Conservation (phyloP, 2,797 vertebrate species). For the Hydrolagus colliei region DNA sequence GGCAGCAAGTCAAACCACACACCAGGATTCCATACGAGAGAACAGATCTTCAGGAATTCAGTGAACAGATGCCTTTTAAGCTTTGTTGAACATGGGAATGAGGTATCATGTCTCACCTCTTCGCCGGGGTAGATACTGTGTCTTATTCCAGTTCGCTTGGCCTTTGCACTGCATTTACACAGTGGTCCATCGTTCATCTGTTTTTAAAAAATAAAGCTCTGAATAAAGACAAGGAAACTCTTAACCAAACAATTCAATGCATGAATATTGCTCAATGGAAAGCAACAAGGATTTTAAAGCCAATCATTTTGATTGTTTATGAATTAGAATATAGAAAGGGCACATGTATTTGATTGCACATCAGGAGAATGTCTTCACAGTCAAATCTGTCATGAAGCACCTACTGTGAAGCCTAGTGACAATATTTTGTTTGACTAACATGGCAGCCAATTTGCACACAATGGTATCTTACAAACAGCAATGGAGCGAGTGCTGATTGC, state of each 20-base stretch:
- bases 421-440: no score
- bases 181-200: slow-evolving; percentile 98
- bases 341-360: no score
- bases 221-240: neutral
- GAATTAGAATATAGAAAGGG: no score
- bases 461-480: no score
- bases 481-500: no score
- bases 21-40: neutral
- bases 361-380: no score
- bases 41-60: neutral
- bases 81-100: slow-evolving; percentile 18
- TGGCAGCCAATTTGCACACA: no score
- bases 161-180: slow-evolving; percentile 96
- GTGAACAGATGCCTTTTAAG: neutral
- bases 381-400: no score
- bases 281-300: no score
- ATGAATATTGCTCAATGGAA: no score
- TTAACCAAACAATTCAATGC: neutral
- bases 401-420: no score
- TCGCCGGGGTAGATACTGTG: slow-evolving; percentile 98
- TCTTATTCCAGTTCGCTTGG: slow-evolving; percentile 87
- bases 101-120: slow-evolving; percentile 66
- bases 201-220: slow-evolving; percentile 31
- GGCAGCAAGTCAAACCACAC: neutral
- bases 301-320: no score